Conservation (phyloP, 2,888 invertebrate species). For the Cheilosia pagana region DNA sequence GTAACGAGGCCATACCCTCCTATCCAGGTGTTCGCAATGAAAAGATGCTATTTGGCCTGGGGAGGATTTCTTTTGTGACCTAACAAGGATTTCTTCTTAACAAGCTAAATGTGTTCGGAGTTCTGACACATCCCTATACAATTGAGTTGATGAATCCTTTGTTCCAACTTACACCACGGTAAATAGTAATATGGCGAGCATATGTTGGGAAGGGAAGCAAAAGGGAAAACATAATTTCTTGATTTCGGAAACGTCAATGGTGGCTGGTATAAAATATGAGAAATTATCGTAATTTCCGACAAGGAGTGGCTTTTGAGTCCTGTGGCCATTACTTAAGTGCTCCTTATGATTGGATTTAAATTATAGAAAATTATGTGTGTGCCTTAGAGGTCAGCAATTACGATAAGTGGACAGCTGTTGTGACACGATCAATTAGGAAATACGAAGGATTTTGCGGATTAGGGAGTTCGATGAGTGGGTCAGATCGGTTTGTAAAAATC, state of each 20-base stretch:
- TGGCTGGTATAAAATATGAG: not conserved
- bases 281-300: not conserved
- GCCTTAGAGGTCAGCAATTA: not conserved
- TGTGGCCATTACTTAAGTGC: not conserved
- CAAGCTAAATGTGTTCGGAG: not conserved
- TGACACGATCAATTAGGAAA: constrained; percentile 5
- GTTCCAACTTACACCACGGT: not conserved
- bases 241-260: constrained; percentile 7
- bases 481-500: too few relatives aligned
- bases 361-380: not conserved
- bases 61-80: constrained; percentile 45
- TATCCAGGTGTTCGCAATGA: constrained; percentile 40
- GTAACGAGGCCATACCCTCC: constrained; percentile 10
- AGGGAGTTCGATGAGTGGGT: too few relatives aligned
- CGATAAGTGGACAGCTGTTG: not conserved
- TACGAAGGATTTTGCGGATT: too few relatives aligned
- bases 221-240: not conserved
- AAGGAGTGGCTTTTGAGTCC: not conserved
- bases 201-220: not conserved
- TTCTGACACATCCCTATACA: not conserved
- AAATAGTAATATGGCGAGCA: not conserved
- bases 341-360: not conserved
- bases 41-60: constrained; percentile 22
- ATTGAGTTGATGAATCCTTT: constrained; percentile 34
- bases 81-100: constrained; percentile 18